phyloP scores from a whole-genome alignment of 1,140 invertebrate species.

The Lucilia sericata region DNA sequence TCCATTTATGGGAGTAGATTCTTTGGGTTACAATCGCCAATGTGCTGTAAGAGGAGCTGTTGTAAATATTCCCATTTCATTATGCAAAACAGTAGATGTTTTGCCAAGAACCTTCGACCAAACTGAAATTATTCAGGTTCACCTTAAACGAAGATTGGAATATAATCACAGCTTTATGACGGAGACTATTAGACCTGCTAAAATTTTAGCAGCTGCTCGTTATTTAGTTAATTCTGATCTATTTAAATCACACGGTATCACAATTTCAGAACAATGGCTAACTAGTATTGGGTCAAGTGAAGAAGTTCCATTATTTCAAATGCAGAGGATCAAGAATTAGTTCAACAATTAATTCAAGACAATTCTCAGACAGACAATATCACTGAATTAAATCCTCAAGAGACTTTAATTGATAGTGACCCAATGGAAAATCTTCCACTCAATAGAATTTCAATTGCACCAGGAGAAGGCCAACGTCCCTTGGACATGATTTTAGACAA shows the following conservation, averaged over 20 bases:
- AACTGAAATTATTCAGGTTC: conserved; percentile 42
- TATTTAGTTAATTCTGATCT: conserved; percentile 39
- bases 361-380: no score
- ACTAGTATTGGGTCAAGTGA: neutral
- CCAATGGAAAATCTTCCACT: conserved; percentile 39
- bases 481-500: conserved; percentile 28
- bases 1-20: conserved; percentile 38
- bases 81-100: no score
- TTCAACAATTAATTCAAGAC: neutral
- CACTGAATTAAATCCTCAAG: conserved; percentile 13
- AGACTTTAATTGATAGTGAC: conserved; percentile 31
- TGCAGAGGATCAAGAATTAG: neutral
- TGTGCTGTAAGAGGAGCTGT: neutral
- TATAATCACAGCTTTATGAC: conserved; percentile 44
- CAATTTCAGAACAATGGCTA: neutral
- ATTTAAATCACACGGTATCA: conserved; percentile 33
- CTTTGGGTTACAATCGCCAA: conserved; percentile 31
- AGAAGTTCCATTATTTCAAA: conserved; percentile 30
- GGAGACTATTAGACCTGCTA: conserved; percentile 35
- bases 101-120: conserved; percentile 27
- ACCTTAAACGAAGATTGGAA: conserved; percentile 33
- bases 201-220: conserved; percentile 25
- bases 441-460: conserved; percentile 7
- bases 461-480: conserved; percentile 38
- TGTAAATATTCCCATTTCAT: no score